These are phyloP conservation scores for Chunga burmeisteri DNA, from an alignment of 2,113 vertebrate species.

Conservation along the genomic window DNA sequence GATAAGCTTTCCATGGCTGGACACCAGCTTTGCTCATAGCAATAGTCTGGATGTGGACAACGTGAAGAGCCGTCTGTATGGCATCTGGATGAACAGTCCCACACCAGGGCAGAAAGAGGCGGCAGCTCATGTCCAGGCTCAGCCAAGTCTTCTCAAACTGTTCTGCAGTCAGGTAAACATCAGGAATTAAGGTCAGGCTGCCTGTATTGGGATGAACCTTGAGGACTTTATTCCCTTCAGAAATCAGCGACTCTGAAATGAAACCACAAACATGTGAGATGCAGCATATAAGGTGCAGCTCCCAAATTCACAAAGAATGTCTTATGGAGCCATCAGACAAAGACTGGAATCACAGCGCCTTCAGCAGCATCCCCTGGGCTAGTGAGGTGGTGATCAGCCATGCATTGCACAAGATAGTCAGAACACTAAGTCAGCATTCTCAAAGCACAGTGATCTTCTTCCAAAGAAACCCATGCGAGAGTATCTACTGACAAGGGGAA, in stretches of 20 bases:
- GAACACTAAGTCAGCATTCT: background rate
- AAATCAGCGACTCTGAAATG: slow-evolving; percentile 64
- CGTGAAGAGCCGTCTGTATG: slow-evolving; percentile 85
- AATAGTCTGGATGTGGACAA: slow-evolving; percentile 90
- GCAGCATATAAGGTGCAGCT: background rate
- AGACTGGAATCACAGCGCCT: background rate
- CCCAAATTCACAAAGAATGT: background rate
- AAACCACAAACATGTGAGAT: background rate
- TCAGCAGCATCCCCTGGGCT: background rate
- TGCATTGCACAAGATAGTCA: background rate
- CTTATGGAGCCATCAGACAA: background rate
- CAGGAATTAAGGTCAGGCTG: slow-evolving; percentile 68
- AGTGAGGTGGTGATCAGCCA: background rate
- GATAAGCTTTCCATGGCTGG: slow-evolving; percentile 89
- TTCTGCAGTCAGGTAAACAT: slow-evolving; percentile 72
- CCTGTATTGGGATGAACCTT: slow-evolving; percentile 32
- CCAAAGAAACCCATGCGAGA: accelerated
- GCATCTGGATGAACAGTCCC: slow-evolving; percentile 71
- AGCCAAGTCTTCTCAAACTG: slow-evolving; percentile 82
- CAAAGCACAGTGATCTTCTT: background rate
- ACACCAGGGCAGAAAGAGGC: slow-evolving; percentile 66
- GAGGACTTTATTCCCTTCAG: slow-evolving; percentile 42
- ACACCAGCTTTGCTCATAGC: slow-evolving; percentile 84
- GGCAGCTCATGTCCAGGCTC: slow-evolving; percentile 65
- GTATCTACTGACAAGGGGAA: background rate